Percentiles rank a stretch among this genome's conserved stretches.
Conservation (phyloP, 2,113 vertebrate species). For the Siniperca knerii region DNA sequence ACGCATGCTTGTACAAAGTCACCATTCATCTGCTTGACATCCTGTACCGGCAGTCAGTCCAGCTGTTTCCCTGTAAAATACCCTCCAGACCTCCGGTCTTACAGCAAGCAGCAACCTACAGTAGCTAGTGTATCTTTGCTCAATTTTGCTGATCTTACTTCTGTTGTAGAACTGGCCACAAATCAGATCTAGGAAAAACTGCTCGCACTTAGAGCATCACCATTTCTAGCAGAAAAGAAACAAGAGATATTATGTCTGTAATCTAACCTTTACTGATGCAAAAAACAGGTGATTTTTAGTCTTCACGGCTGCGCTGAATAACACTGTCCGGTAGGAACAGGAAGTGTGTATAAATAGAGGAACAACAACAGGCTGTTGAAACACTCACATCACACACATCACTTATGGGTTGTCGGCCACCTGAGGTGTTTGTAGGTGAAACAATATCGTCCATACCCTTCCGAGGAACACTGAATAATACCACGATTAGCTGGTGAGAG, state of each 20-base stretch:
- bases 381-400: conserved; percentile 22
- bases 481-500: not conserved
- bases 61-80: conserved; percentile 77
- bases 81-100: conserved; percentile 1
- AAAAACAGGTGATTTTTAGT: not conserved
- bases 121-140: conserved; percentile 15
- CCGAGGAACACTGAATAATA: not conserved
- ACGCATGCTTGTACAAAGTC: conserved; percentile 39
- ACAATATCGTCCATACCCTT: not conserved
- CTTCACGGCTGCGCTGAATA: not conserved
- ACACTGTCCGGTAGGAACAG: conserved; percentile 64
- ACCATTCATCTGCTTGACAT: conserved; percentile 67
- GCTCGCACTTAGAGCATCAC: not conserved
- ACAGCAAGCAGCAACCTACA: not conserved
- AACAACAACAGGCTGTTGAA: conserved; percentile 66
- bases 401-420: conserved; percentile 8
- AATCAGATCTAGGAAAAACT: not conserved
- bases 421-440: conserved; percentile 7
- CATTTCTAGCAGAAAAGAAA: not conserved
- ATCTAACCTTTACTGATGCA: not conserved
- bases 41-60: conserved; percentile 69
- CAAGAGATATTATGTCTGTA: not conserved
- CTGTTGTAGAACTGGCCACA: not conserved
- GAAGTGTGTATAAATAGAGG: conserved; percentile 77
- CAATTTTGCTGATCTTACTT: not conserved